Evolutionary conservation across 2,888 invertebrate genomes (phyloP), one percentile per base, ranked within the genome.

Genomic region (Agrochola lota): DNA sequence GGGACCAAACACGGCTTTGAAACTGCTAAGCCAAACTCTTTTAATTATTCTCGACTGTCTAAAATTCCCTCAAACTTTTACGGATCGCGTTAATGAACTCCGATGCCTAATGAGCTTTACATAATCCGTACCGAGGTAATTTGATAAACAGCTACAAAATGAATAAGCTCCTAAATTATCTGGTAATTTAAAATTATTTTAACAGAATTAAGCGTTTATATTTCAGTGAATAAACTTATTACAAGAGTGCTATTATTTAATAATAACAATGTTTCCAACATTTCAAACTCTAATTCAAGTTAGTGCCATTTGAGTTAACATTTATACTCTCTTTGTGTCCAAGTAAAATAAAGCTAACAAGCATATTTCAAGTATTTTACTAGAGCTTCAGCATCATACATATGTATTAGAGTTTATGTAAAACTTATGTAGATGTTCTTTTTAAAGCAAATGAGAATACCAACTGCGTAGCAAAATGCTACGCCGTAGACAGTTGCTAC

Each of bases 41-140:
- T 94, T 93, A 94, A 94, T 94, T 94, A 93, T 92, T 91, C 92
- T 87, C 82, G 87, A 84, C 90, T 88, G 82, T 85, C 90, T 85
- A 88, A 92, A 92, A 91, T 92, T 91, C 82, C 78, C 84, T 86
- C 80, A 81, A 90, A 91, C 88, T 90, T 90, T 89, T 87, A 85
- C 89, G 89, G 88, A 88, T 88, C 81, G 84, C 86, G 88, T 89
- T 92, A 93, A 93, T 91, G 92, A 92, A 92, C 89, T 88, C 85
- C 84, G 91, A 92, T 91, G 84, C 89, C 87, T 91, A 91, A 92
- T 91, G 90, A 90, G 89, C 89, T 90, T 90, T 89, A 91, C 86
- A 89, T 90, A 90, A 91, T 90, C 88, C 87, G 83, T 75, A 81
- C 77, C 71, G 76, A 85, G 74, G 75, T 85, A 82, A 88, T 87